These are phyloP conservation scores for Acrocephalus kingi DNA, from an alignment of 2,113 vertebrate species.

Conservation along the genomic window DNA sequence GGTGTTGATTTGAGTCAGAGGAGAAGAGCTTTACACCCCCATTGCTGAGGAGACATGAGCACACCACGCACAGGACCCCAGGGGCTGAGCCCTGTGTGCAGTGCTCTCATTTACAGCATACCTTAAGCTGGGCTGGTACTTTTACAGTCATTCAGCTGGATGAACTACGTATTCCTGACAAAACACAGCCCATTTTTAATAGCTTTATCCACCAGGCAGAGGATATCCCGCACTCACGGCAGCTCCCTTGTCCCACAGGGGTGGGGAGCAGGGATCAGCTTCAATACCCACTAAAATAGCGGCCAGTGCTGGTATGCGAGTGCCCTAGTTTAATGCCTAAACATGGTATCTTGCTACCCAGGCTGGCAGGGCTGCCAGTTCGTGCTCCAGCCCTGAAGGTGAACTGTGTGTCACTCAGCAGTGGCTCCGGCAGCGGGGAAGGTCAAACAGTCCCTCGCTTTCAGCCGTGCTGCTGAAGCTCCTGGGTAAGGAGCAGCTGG, in stretches of 20 bases:
- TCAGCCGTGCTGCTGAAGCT: background rate
- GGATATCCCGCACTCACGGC: background rate
- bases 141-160: background rate
- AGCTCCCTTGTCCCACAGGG: background rate
- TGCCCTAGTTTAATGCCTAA: constrained; percentile 56
- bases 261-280: constrained; percentile 44
- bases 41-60: background rate
- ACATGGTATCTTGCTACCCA: constrained; percentile 63
- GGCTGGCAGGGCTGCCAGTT: constrained; percentile 55
- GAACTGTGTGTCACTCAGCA: constrained; percentile 35
- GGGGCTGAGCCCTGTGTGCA: background rate
- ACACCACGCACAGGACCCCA: background rate
- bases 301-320: constrained; percentile 64
- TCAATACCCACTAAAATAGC: constrained; percentile 54
- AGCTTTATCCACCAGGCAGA: background rate
- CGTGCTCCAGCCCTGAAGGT: constrained; percentile 51
- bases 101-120: background rate
- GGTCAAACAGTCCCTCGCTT: background rate
- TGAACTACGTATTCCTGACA: background rate
- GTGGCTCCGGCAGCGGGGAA: background rate
- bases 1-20: constrained; percentile 18
- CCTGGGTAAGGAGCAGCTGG: background rate
- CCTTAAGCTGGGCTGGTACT: background rate
- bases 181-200: background rate
- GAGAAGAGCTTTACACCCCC: constrained; percentile 17